Evolutionary conservation across 2,888 invertebrate species (phyloP).

Genomic region (Trissonchulus sp.): DNA sequence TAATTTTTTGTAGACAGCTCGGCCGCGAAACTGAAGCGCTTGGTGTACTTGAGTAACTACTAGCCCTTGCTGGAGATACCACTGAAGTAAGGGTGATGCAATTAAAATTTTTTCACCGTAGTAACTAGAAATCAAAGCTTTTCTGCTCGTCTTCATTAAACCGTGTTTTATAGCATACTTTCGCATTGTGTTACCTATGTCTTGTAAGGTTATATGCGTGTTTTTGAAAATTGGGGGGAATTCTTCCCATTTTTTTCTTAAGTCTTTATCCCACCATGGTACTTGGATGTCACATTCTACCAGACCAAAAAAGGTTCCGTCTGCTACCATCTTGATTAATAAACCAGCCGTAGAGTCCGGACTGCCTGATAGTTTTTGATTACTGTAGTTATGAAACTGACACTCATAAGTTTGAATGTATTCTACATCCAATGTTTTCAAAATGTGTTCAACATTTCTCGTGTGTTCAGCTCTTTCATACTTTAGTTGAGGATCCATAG

Average conservation of each 20-base stretch:
- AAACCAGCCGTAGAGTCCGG: not conserved
- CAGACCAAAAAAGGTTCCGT: constrained; percentile 1
- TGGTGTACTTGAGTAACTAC: constrained; percentile 9
- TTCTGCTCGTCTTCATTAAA: not conserved
- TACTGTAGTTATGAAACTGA: not conserved
- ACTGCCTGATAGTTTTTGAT: not conserved
- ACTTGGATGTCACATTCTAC: constrained; percentile 15
- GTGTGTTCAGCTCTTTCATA: not conserved
- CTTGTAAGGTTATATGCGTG: constrained; percentile 5
- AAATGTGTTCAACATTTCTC: not conserved
- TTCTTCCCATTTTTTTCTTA: constrained; percentile 7
- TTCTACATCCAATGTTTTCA: not conserved
- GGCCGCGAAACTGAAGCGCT: not conserved
- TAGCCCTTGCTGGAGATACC: not conserved
- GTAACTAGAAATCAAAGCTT: not conserved
- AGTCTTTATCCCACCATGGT: not conserved
- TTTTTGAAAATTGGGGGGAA: constrained; percentile 23
- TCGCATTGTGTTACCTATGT: constrained; percentile 11
- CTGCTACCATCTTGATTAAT: not conserved
- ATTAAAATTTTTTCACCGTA: constrained; percentile 21
- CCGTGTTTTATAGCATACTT: not conserved
- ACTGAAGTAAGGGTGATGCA: constrained; percentile 3
- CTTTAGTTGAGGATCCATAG: not conserved
- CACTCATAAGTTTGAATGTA: not conserved
- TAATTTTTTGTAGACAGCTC: not conserved